A percentile compares a stretch with the other conserved stretches of the same genome.
Conservation (phyloP, 2,113 vertebrate species). For the Siniperca knerii region DNA sequence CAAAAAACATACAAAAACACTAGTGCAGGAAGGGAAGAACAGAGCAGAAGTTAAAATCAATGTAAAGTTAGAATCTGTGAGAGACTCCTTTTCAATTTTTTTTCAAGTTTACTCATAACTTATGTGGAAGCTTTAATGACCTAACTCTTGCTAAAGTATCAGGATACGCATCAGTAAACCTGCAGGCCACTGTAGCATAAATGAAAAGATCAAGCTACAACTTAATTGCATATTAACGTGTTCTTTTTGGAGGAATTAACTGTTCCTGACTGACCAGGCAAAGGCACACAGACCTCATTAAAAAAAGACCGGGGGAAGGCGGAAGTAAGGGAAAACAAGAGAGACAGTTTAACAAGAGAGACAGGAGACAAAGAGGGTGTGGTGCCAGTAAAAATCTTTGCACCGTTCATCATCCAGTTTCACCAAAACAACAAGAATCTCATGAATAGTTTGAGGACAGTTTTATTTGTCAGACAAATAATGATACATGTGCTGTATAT, state of each 20-base stretch:
- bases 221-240: conserved; percentile 67
- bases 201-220: conserved; percentile 22
- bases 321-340: conserved; percentile 33
- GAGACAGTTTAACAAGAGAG: conserved; percentile 74
- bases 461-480: conserved; percentile 53
- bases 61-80: background rate
- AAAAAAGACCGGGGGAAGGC: conserved; percentile 28
- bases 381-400: conserved; percentile 42
- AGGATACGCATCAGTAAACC: conserved; percentile 7
- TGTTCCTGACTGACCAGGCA: conserved; percentile 66
- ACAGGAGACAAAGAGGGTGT: conserved; percentile 63
- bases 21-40: background rate
- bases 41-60: background rate
- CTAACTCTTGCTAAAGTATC: background rate
- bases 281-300: conserved; percentile 70
- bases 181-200: background rate
- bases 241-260: conserved; percentile 68
- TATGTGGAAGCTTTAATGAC: background rate
- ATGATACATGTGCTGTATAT: background rate
- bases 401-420: conserved; percentile 32
- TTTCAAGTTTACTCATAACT: background rate
- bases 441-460: conserved; percentile 21
- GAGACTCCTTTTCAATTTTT: background rate
- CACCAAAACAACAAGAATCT: conserved; percentile 37
- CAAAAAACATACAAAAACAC: no score